Conservation (phyloP, 2,113 vertebrate species). For the Gadus macrocephalus region DNA sequence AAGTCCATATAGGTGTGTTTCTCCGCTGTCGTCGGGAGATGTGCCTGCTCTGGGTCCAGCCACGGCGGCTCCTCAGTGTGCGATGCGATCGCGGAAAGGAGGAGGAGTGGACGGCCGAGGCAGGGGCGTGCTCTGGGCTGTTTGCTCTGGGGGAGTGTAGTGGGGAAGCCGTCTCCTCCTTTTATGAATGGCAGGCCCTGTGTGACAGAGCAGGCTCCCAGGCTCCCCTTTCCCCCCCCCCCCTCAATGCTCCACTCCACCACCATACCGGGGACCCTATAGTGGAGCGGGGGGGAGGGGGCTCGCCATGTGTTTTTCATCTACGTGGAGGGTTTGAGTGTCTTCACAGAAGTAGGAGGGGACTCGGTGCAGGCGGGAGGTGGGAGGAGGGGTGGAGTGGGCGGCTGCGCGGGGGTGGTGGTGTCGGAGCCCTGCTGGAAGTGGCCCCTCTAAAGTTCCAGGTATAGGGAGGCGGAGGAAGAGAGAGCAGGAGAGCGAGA, state of each 20-base stretch:
- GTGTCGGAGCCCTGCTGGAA: constrained; percentile 60
- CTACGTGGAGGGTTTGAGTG: constrained; percentile 63
- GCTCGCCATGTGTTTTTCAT: constrained; percentile 75
- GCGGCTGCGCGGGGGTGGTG: too few species aligned
- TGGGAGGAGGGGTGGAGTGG: not conserved
- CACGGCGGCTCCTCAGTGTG: too few species aligned
- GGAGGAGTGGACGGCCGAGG: too few species aligned
- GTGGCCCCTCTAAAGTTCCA: constrained; percentile 62
- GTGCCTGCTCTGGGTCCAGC: too few species aligned
- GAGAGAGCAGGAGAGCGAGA: too few species aligned
- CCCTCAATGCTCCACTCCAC: constrained; percentile 42
- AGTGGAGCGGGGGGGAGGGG: constrained; percentile 24
- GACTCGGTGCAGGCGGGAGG: not conserved
- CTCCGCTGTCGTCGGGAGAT: too few species aligned
- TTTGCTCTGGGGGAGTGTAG: constrained; percentile 19
- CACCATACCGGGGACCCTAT: constrained; percentile 52
- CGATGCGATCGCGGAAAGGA: too few species aligned
- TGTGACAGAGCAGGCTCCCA: constrained; percentile 57
- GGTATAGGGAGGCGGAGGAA: constrained; percentile 50
- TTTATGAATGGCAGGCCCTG: constrained; percentile 72
- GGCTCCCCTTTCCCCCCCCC: constrained; percentile 40
- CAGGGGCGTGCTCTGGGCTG: constrained; percentile 17
- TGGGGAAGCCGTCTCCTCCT: constrained; percentile 48
- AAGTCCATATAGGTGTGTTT: too few species aligned
- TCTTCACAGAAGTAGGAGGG: constrained; percentile 65